These are phyloP conservation scores for Resseliella maxima DNA, from an alignment of 2,888 invertebrate species.

Conservation along the genomic window DNA sequence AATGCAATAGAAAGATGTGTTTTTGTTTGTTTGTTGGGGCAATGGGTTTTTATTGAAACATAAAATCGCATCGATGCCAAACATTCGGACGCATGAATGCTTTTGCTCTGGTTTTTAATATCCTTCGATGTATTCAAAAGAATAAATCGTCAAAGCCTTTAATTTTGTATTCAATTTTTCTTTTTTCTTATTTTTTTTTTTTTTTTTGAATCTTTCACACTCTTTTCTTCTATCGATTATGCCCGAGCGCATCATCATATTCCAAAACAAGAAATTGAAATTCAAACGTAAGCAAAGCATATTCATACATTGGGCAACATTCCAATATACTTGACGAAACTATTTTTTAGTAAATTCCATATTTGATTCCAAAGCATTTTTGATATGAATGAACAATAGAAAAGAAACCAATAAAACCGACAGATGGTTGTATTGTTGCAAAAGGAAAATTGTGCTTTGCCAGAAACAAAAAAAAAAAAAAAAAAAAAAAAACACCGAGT, in stretches of 20 bases:
- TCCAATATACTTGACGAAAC: slow-evolving; percentile 25
- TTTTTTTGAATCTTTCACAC: not conserved
- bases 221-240: too few species aligned
- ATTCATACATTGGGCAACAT: not conserved
- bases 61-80: not conserved
- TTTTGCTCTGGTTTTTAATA: not conserved
- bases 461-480: not conserved
- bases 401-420: not conserved
- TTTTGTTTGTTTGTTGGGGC: not conserved
- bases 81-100: not conserved
- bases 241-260: not conserved
- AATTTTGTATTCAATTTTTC: not conserved
- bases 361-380: not conserved
- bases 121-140: not conserved
- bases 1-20: not conserved
- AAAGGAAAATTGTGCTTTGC: not conserved
- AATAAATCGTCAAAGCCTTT: slow-evolving; percentile 16
- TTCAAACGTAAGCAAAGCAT: not conserved
- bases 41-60: not conserved
- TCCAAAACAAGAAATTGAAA: not conserved
- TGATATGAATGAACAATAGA: not conserved
- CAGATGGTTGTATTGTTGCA: slow-evolving; percentile 5
- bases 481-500: not conserved
- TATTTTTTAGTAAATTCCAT: slow-evolving; percentile 12
- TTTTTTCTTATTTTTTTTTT: not conserved